Evolutionary conservation across 2,888 invertebrate species (phyloP), one percentile per base, ranked within the genome.

Genomic region (Callyntrura sp.): DNA sequence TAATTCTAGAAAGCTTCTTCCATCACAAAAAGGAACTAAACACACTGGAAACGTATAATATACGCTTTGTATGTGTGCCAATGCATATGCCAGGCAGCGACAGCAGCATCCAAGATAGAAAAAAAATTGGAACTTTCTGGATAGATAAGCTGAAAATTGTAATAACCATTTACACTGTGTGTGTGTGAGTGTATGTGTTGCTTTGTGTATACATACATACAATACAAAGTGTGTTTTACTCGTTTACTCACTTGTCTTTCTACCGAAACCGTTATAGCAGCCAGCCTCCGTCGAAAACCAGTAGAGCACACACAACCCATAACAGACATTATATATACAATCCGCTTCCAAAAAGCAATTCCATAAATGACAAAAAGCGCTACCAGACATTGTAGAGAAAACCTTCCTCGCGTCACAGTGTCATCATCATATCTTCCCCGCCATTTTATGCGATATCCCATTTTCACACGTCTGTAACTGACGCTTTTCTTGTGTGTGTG

Each of bases 101-200:
- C 20, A 51, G 51, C 51, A 51, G 20, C 20, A 62, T 62, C 20
- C 78, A 57, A n/a, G n/a, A n/a, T n/a, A n/a, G 78, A 28, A 60
- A 81, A 62, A 25, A 43, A 14, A 25, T 86, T 78, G 76, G 60
- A 85, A 62, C 86, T 51, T 6, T 35, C 35, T 2, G 60, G 76
- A 35, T 35, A 86, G 86, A 86, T 86, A 86, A 86, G 48, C 86
- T 79, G 11, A 85, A 76, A 60, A 60, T 57, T 65, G 60, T 86
- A 86, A 86, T 86, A 86, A 86, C 62, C 60, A 86, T 86, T 86
- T 86, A 28, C 79, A 86, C 65, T 60, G 86, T 90, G 86, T 78
- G 83, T 90, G 82, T 51, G 45, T 85, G 51, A 45, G 86, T 90
- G 86, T 78, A 78, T 90, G 82, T 51, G 45, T 85, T 35, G 28